Conservation (phyloP, 2,888 invertebrate species). For the Dryobota labecula region DNA sequence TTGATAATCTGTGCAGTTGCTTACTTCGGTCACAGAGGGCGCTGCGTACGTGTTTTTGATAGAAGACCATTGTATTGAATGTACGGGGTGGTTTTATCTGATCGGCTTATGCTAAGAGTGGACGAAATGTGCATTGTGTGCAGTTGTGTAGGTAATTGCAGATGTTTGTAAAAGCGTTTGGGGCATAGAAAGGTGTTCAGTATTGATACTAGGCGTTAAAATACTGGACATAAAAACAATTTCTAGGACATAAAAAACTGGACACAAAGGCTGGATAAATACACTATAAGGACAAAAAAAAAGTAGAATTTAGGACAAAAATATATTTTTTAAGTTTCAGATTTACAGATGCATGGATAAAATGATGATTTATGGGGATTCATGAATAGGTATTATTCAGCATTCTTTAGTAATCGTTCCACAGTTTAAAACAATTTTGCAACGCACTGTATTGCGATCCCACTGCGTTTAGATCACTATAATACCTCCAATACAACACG, state of each 20-base stretch:
- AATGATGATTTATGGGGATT: not conserved
- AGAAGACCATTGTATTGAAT: slow-evolving; percentile 68
- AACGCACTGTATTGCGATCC: slow-evolving; percentile 61
- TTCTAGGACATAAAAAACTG: not conserved
- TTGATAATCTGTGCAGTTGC: slow-evolving; percentile 83
- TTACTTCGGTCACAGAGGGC: slow-evolving; percentile 70
- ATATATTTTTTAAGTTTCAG: not conserved
- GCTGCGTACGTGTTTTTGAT: slow-evolving; percentile 75
- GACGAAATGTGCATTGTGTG: slow-evolving; percentile 22
- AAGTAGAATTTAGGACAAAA: not conserved
- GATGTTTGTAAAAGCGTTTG: not conserved
- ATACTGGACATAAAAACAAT: no score
- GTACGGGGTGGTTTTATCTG: slow-evolving; percentile 60
- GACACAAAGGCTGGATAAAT: not conserved
- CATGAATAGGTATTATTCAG: not conserved
- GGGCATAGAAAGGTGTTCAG: not conserved
- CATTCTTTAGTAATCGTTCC: slow-evolving; percentile 13
- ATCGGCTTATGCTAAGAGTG: slow-evolving; percentile 28
- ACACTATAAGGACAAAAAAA: not conserved
- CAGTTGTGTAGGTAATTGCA: slow-evolving; percentile 14
- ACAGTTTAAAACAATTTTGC: slow-evolving; percentile 49
- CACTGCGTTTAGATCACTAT: slow-evolving; percentile 79
- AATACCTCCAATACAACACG: slow-evolving; percentile 86
- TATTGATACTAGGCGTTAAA: not conserved
- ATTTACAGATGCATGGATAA: not conserved